These are phyloP conservation scores for Archivesica marissinica DNA, from an alignment of 1,140 invertebrate genomes.

Conservation along the genomic window DNA sequence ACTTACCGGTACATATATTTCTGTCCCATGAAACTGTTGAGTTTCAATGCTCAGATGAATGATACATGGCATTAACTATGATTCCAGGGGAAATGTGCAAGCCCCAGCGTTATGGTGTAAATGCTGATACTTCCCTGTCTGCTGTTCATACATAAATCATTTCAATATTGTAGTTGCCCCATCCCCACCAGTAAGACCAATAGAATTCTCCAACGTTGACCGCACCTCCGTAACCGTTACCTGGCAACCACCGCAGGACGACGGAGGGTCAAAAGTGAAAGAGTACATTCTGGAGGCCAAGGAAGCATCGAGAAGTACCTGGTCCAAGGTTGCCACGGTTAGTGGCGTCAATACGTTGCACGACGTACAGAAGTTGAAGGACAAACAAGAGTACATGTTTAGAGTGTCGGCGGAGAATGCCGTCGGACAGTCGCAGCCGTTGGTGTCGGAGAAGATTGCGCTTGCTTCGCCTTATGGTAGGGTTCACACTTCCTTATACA, in stretches of 20 bases:
- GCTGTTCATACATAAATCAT: too few species aligned
- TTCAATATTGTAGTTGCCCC: constrained; percentile 86
- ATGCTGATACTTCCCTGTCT: too few species aligned
- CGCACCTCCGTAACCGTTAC: constrained; percentile 92
- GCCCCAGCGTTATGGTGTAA: too few species aligned
- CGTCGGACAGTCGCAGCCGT: constrained; percentile 93
- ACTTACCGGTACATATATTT: too few species aligned
- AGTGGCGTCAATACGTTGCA: constrained; percentile 70
- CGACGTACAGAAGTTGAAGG: constrained; percentile 89
- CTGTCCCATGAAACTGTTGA: too few species aligned
- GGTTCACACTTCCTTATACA: too few species aligned
- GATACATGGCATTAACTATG: too few species aligned
- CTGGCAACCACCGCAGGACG: constrained; percentile 98
- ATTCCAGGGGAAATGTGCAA: too few species aligned
- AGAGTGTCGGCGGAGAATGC: constrained; percentile 95
- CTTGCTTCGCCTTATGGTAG: constrained; percentile 90
- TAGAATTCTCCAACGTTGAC: constrained; percentile 84
- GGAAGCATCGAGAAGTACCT: constrained; percentile 88
- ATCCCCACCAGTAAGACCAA: constrained; percentile 93
- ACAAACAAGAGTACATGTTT: constrained; percentile 85
- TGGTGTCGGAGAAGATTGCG: constrained; percentile 94
- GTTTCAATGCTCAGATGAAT: too few species aligned
- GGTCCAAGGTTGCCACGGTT: constrained; percentile 94
- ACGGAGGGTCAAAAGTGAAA: constrained; percentile 97
- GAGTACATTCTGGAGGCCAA: constrained; percentile 97